Conservation (phyloP, 92 coral and sea anemone species). For the Zoanthus solanderi region DNA sequence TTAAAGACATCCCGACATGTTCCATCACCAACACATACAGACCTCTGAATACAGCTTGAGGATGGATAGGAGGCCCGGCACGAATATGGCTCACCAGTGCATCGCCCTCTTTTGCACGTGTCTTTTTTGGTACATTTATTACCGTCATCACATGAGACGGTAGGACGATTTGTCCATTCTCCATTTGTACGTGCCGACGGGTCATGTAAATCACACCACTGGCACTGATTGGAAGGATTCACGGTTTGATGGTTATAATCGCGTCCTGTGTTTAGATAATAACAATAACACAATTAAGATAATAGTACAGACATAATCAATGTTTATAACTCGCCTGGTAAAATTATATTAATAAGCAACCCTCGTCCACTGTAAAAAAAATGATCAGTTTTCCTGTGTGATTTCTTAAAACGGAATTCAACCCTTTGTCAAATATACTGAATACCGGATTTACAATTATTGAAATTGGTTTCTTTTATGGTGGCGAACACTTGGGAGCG, state of each 20-base stretch:
- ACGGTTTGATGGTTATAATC: slow-evolving; percentile 82
- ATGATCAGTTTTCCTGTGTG: no score
- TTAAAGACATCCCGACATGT: slow-evolving; percentile 71
- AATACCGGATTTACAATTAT: no score
- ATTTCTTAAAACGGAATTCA: no score
- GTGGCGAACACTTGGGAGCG: no score
- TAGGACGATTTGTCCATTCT: slow-evolving; percentile 87
- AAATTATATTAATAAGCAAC: no score
- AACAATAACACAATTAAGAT: background rate
- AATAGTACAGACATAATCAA: no score
- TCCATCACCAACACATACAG: slow-evolving; percentile 83
- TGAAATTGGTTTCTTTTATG: no score
- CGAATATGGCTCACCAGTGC: slow-evolving; percentile 75
- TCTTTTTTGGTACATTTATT: slow-evolving; percentile 85
- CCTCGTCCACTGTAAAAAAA: no score
- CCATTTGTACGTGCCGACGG: slow-evolving; percentile 70
- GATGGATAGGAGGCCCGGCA: slow-evolving; percentile 76
- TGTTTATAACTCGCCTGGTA: no score
- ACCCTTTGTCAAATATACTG: no score
- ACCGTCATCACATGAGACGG: slow-evolving; percentile 85
- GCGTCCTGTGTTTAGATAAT: slow-evolving; percentile 51
- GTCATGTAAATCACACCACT: slow-evolving; percentile 92
- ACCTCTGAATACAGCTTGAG: slow-evolving; percentile 73
- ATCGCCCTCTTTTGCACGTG: slow-evolving; percentile 76
- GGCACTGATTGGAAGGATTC: slow-evolving; percentile 87